Percentiles rank a stretch among this genome's conserved stretches.
phyloP scores from a whole-genome alignment of 2,797 vertebrate genomes.

The Pangasius macronema region DNA sequence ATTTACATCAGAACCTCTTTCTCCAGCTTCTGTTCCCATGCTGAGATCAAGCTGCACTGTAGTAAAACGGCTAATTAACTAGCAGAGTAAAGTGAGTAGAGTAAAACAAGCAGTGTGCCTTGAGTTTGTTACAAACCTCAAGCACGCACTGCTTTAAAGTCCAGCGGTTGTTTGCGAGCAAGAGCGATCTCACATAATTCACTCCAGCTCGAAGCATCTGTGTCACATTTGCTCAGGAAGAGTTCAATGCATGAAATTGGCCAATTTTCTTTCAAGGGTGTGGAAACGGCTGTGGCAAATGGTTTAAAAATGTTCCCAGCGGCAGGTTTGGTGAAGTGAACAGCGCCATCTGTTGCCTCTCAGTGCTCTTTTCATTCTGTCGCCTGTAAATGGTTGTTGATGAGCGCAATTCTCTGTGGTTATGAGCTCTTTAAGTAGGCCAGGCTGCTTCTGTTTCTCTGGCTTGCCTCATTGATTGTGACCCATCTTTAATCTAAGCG shows the following conservation, averaged over 20 bases:
- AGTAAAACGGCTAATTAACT: slow-evolving; percentile 16
- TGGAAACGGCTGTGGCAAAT: slow-evolving; percentile 34
- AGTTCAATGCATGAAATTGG: slow-evolving; percentile 47
- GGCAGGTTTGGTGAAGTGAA: slow-evolving; percentile 32
- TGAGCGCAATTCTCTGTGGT: slow-evolving; percentile 34
- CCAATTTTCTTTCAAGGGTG: slow-evolving; percentile 30
- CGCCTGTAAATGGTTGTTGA: slow-evolving; percentile 51
- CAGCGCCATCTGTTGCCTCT: slow-evolving; percentile 55
- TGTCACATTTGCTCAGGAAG: slow-evolving; percentile 44
- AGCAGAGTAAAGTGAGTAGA: background rate
- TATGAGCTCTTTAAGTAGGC: slow-evolving; percentile 40
- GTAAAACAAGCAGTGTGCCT: slow-evolving; percentile 5
- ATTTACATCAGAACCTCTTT: slow-evolving; percentile 22
- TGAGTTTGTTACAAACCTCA: slow-evolving; percentile 22
- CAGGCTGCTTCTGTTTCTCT: slow-evolving; percentile 25
- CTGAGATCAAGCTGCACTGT: background rate
- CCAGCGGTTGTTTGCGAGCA: slow-evolving; percentile 2
- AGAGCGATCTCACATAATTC: slow-evolving; percentile 15
- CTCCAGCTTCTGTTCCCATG: background rate
- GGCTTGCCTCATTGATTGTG: slow-evolving; percentile 43
- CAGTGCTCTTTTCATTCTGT: slow-evolving; percentile 45
- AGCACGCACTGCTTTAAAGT: slow-evolving; percentile 13
- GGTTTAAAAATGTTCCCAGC: slow-evolving; percentile 32
- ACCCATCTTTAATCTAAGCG: slow-evolving; percentile 44
- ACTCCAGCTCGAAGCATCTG: slow-evolving; percentile 43